A percentile compares a stretch with the other conserved stretches of the same genome.
Conservation (phyloP, 2,113 vertebrate genomes). For the Morone chrysops region DNA sequence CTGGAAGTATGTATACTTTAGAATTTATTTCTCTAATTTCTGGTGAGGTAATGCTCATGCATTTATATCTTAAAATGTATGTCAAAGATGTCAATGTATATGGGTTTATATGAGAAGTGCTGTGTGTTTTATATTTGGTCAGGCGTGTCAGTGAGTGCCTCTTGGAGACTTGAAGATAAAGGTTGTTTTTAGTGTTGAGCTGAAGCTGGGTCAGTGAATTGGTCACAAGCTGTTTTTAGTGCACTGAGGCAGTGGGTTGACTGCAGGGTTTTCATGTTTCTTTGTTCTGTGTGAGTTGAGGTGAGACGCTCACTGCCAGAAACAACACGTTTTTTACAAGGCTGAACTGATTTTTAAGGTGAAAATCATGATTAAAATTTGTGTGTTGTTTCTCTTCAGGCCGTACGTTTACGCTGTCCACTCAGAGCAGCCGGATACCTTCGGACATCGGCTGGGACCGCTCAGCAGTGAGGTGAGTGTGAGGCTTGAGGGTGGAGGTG, state of each 20-base stretch:
- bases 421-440: slow-evolving; percentile 96
- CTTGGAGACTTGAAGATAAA: not conserved
- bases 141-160: not conserved
- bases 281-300: not conserved
- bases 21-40: not conserved
- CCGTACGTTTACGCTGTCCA: slow-evolving; percentile 97
- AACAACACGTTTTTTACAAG: not conserved
- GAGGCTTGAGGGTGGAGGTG: not conserved
- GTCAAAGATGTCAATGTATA: not conserved
- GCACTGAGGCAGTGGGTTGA: rapidly evolving
- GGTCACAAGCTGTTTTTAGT: not conserved
- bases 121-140: not conserved
- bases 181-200: not conserved
- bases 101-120: not conserved
- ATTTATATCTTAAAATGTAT: not conserved
- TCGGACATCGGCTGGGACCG: slow-evolving; percentile 94
- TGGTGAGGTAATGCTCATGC: too few relatives aligned
- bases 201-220: slow-evolving; percentile 4
- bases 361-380: not conserved
- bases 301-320: not conserved
- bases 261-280: not conserved
- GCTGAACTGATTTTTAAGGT: not conserved
- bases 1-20: not conserved
- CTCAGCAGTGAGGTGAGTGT: slow-evolving; percentile 90
- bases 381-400: slow-evolving; percentile 71